Percentiles rank a stretch among this genome's conserved stretches.
These are phyloP conservation scores for Muraenolepis orangiensis DNA, from an alignment of 2,797 vertebrate genomes.

Conservation along the genomic window DNA sequence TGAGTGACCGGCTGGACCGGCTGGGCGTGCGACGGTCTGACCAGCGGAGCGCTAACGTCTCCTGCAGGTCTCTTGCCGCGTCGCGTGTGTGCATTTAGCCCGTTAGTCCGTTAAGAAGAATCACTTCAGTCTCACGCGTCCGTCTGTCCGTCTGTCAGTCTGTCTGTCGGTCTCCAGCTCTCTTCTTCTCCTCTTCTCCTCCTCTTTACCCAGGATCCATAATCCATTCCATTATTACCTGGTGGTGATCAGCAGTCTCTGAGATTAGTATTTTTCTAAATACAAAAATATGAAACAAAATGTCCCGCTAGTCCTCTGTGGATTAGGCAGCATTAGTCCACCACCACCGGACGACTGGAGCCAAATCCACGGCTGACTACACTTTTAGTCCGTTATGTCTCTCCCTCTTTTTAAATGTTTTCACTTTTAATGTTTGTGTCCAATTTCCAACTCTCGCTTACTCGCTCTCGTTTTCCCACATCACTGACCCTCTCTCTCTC, in stretches of 20 bases:
- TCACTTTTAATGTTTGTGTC: constrained; percentile 3
- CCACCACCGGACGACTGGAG: too few relatives aligned
- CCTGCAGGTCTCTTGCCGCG: neutral
- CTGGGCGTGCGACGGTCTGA: neutral
- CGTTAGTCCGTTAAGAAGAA: neutral
- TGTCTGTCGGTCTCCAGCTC: constrained; percentile 3
- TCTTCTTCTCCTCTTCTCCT: too few relatives aligned
- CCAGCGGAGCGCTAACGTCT: neutral
- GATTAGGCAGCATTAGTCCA: too few relatives aligned
- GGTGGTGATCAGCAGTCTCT: neutral
- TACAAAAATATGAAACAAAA: too few relatives aligned
- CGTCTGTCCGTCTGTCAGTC: neutral
- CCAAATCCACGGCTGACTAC: too few relatives aligned
- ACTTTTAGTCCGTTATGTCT: too few relatives aligned
- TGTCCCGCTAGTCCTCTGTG: too few relatives aligned
- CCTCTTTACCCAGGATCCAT: neutral
- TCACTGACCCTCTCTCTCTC: neutral
- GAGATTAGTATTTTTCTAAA: too few relatives aligned
- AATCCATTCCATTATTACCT: neutral
- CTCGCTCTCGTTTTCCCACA: neutral
- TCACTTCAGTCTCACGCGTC: neutral
- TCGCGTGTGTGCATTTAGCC: neutral
- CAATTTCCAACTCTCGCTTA: neutral
- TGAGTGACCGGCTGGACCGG: constrained; percentile 28
- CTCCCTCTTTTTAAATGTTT: too few relatives aligned